Base-by-base conservation (phyloP, 2,888 invertebrate species). In the Tipula unca region DNA sequence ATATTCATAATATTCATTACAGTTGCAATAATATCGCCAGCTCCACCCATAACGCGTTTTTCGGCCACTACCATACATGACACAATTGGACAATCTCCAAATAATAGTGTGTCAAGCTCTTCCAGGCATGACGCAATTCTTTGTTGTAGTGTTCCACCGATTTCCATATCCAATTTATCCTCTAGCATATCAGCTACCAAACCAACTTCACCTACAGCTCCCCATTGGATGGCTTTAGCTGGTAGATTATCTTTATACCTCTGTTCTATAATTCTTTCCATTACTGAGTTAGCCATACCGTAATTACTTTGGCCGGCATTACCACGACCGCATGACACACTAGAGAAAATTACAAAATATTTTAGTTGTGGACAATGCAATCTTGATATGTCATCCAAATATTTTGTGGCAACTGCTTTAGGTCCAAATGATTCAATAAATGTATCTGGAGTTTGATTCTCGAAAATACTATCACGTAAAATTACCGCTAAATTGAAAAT, bases 271-370 rank as follows among this genome's bases (percentile, higher is more conserved):
- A 98, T 94, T 87, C 96, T 93, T 90, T 98, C 97, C 96, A 97
- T 96, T 3, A 95, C 93, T 0, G 97, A 96, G 91, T 98, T 98
- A 82, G 97, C 95, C 92, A 95, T 95, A 32, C 97, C 98, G 89
- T 98, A 98, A 91, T 97, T 97, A 20, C 95, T 94, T 91, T 98
- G 98, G 0, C 97, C 97, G 3, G 95, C 94, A 90, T 98, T 98
- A 87, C 98, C 98, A 25, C 97, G 93, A 17, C 98, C 98, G 89
- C 97, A 97, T 0, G 96, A 95, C 5, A 98, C 96, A 20, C 97
- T 97, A 0, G 98, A 98, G 91, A 98, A 98, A 25, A 96, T 94
- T 0, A 98, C 97, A 90, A 98, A 98, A 91, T 95, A 93, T 88
- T 94, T 92, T 82, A 93, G 88, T 0, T 91, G 82, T 0, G 92